Base-by-base conservation (phyloP, 1,140 invertebrate genomes). In the Bicyclus anynana region DNA sequence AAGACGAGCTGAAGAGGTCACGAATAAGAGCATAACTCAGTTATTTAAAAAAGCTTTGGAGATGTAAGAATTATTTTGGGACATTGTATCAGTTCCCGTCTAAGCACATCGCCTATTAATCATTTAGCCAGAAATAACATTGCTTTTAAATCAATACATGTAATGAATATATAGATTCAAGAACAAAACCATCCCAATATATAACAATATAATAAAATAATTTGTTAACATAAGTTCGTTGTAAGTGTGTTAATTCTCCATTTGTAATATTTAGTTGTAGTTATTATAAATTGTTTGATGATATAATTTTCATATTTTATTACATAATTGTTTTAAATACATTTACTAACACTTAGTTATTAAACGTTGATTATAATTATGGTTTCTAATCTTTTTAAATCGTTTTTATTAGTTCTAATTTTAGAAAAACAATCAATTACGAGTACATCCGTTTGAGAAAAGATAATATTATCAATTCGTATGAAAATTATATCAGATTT, bases 241-340 rank as follows among this genome's bases (percentile, higher is more conserved):
- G 46, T 53, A 57, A 29, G 29, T 21, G 54, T 67, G 64, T 73
- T 72, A 70, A 77, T 77, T 77, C 74, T 80, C 74, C 72, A 73
- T 69, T 67, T 66, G 56, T 62, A 55, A 40, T 68, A 55, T 53
- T 56, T 52, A 53, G 21, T 53, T 35, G 44, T 53, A 40, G 20
- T 42, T 57, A 62, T 62, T 65, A 14, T 65, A 48, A 57, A 46
- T 57, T 33, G 61, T 63, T 59, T 26, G 5, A 20, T 5, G 44
- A 23, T 26, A 47, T 47, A 71, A 60, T 65, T 60, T 65, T 60
- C 33, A 60, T 57, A 61, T 21, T 20, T 4, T 4, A n/a, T n/a
- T n/a, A 23, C 23, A 4, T 23, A 23, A 4, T 23, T 23, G 23
- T 23, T 4, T 23, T 23, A 7, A 23, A 23, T 23, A n/a, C n/a